Conservation (phyloP, 2,888 invertebrate species). For the Lochmaea capreae region DNA sequence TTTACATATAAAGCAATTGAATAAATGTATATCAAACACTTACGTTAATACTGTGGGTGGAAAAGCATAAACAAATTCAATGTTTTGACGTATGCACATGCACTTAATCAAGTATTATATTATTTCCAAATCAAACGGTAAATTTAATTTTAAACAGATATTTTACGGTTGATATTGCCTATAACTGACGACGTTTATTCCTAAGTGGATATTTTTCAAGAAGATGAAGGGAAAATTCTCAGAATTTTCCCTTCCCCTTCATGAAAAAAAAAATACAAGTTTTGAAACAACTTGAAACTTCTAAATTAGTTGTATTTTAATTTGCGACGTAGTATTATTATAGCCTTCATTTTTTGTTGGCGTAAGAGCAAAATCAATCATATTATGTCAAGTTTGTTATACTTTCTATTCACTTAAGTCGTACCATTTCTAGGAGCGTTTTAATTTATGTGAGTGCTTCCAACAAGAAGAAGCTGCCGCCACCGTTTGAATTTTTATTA, state of each 20-base stretch:
- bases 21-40: not conserved
- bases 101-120: no score
- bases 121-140: no score
- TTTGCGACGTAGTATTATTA: not conserved
- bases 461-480: not conserved
- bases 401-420: slow-evolving; percentile 5
- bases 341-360: not conserved
- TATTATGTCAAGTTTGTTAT: slow-evolving; percentile 5
- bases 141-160: no score
- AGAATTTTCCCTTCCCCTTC: not conserved
- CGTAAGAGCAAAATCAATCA: not conserved
- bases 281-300: not conserved
- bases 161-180: no score
- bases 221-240: not conserved
- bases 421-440: not conserved
- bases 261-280: not conserved
- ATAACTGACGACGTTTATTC: no score
- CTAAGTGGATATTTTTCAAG: no score
- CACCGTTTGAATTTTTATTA: slow-evolving; percentile 3
- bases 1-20: not conserved
- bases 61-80: not conserved
- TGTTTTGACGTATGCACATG: not conserved
- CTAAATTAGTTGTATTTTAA: not conserved
- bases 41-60: not conserved
- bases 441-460: slow-evolving; percentile 6